phyloP scores from a whole-genome alignment of 2,888 invertebrate genomes.

The Anodontia alba region DNA sequence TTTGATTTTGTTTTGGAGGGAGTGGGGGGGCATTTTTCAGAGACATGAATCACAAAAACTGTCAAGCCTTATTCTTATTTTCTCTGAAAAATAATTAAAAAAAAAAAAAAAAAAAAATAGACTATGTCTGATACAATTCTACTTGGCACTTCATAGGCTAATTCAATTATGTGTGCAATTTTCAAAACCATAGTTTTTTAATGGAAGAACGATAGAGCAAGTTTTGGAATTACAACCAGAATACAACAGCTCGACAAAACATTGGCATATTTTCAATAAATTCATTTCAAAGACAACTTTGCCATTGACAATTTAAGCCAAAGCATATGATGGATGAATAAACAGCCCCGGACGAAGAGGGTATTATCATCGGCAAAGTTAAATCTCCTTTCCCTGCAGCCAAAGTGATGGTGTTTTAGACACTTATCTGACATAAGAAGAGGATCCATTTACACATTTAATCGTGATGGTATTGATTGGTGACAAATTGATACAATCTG shows the following conservation, averaged over 20 bases:
- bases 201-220: no score
- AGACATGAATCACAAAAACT: no score
- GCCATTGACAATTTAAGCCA: conserved; percentile 15
- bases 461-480: conserved; percentile 1
- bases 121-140: no score
- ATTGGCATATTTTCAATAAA: conserved; percentile 7
- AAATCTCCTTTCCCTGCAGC: conserved; percentile 11
- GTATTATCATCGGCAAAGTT: not conserved
- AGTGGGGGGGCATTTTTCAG: no score
- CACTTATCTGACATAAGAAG: conserved; percentile 17
- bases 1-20: no score
- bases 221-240: no score
- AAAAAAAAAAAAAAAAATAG: no score
- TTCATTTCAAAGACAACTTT: not conserved
- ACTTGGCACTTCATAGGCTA: no score
- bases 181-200: no score
- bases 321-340: conserved; percentile 10
- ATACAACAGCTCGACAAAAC: not conserved
- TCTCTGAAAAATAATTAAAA: no score
- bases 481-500: conserved; percentile 4
- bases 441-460: conserved; percentile 14
- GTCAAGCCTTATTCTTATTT: no score
- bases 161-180: no score
- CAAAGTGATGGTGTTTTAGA: not conserved
- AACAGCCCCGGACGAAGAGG: not conserved